A percentile compares a stretch with the other conserved stretches of the same genome.
phyloP scores from a whole-genome alignment of 2,113 vertebrate genomes.

The Siphamia tubifer region DNA sequence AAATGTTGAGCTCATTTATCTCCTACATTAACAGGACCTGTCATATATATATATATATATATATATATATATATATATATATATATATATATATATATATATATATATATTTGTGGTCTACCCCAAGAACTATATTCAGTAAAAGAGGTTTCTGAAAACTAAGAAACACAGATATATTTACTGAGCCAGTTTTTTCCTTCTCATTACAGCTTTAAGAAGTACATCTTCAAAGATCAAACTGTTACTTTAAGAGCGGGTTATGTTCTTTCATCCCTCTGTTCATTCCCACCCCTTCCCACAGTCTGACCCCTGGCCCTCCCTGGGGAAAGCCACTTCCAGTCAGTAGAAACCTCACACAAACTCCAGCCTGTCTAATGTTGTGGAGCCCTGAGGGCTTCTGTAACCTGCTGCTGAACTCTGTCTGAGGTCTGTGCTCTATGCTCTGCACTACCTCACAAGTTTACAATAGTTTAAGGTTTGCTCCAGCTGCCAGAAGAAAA shows the following conservation, averaged over 20 bases:
- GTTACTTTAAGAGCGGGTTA: not conserved
- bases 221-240: not conserved
- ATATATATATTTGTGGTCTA: not conserved
- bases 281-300: conserved; percentile 31
- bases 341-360: conserved; percentile 44
- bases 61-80: too few relatives aligned
- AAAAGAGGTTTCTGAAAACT: not conserved
- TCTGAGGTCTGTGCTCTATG: conserved; percentile 50
- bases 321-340: conserved; percentile 63
- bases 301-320: conserved; percentile 17
- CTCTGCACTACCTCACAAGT: conserved; percentile 31
- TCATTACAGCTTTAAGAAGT: not conserved
- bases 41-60: too few relatives aligned
- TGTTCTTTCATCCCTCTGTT: conserved; percentile 22
- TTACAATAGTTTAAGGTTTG: conserved; percentile 41
- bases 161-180: not conserved
- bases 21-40: too few relatives aligned
- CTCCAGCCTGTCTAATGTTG: conserved; percentile 50
- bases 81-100: too few relatives aligned
- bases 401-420: conserved; percentile 71
- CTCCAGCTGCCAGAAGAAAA: conserved; percentile 17
- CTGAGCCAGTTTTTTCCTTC: not conserved
- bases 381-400: conserved; percentile 54
- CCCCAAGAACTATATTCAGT: not conserved
- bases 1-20: too few relatives aligned